Evolutionary conservation across 2,113 vertebrate species (phyloP).

Genomic region (Clarias gariepinus): DNA sequence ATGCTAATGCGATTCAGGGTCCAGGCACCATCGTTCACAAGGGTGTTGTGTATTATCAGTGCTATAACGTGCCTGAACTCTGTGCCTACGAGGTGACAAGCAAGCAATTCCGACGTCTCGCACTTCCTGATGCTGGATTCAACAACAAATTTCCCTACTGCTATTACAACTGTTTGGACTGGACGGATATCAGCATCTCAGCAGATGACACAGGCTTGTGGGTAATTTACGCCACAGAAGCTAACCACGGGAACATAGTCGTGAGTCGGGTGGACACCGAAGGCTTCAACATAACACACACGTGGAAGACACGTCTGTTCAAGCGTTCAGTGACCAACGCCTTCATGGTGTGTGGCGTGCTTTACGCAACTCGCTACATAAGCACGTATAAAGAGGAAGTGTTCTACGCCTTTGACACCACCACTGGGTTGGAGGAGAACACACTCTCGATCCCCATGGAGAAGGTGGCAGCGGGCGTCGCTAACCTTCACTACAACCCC

Average conservation of each 20-base stretch:
- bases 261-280: conserved; percentile 60
- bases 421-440: conserved; percentile 70
- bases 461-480: conserved; percentile 63
- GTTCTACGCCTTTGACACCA: conserved; percentile 87
- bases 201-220: conserved; percentile 71
- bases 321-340: conserved; percentile 77
- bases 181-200: conserved; percentile 77
- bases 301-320: conserved; percentile 81
- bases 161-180: conserved; percentile 68
- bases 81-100: conserved; percentile 66
- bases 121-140: conserved; percentile 68
- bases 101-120: conserved; percentile 46
- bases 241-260: conserved; percentile 71
- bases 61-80: conserved; percentile 56
- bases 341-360: conserved; percentile 87
- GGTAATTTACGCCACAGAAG: conserved; percentile 68
- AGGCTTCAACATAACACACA: conserved; percentile 59
- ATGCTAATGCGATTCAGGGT: conserved; percentile 70
- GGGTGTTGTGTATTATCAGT: conserved; percentile 78
- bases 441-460: conserved; percentile 60
- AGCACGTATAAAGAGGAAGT: conserved; percentile 76
- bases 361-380: conserved; percentile 80
- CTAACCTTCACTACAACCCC: conserved; percentile 72
- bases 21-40: conserved; percentile 76
- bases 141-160: conserved; percentile 87